Evolutionary conservation across 1,140 invertebrate genomes (phyloP), one percentile per base, ranked within the genome.

Genomic region (Pissodes strobi): DNA sequence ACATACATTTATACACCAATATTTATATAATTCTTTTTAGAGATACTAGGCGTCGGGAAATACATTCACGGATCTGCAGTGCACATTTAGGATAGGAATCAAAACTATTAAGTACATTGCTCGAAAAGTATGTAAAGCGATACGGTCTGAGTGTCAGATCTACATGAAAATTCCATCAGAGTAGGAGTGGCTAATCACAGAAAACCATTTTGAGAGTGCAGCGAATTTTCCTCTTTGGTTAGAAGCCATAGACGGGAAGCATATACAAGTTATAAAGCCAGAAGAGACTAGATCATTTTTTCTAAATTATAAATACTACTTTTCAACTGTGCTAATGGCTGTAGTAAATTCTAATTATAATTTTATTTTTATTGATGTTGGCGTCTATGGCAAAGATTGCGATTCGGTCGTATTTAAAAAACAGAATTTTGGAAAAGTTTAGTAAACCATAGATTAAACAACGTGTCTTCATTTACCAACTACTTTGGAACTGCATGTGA

Each of bases 231-330:
- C 77, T 12, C 71, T 78, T 62, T 78, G 74, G 61, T 39, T 78
- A 2, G 75, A 71, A 27, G 72, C 76, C 13, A 58, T 77, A n/a
- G 77, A 77, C 56, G 80, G 79, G 10, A 81, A 80, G 52, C 79
- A 80, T 58, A 68, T 80, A 25, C 62, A 72, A 64, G 72, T 81
- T 39, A 65, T 73, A 59, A 61, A 66, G 25, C 71, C 72, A 15
- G 17, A 9, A 15, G 38, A 67, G 48, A 73, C 72, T 70, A 76
- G 78, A 58, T 76, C 73, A 12, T 64, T 72, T 1, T 71, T 65
- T 66, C 75, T 69, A 27, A 77, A 77, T 66, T 77, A 75, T 49
- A 73, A 72, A 38, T 2, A 62, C n/a, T 74, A 59, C 52, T 77
- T 74, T 61, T 74, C 73, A n/a, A 72, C 80, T 10, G 43, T 74